Evolutionary conservation across 2,888 invertebrate genomes (phyloP), one percentile per base, ranked within the genome.

Genomic region (Drosophila melanosoma): DNA sequence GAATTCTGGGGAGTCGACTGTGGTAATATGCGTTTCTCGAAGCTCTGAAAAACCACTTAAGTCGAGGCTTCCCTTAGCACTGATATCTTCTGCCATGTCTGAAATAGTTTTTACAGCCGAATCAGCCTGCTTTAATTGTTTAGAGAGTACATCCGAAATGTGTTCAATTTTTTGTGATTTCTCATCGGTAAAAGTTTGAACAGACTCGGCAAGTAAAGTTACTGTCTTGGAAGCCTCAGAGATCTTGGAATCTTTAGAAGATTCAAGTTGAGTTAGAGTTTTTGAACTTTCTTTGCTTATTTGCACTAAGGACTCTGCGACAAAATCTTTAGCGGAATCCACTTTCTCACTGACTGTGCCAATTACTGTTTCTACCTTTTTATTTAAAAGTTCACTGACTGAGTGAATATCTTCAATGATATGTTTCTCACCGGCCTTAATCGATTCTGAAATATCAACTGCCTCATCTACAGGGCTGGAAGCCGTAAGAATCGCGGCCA

Each of bases 21-120:
- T 96, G 17, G 96, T 96, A 8, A 96, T 96, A 83, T 96, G 96
- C 33, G 96, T 96, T 94, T 96, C 96, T 70, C 96, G 93, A 62
- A 96, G 92, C 91, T 96, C 95, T 67, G 90, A 82, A 52, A 94
- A 95, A 33, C 94, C 93, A 48, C 93, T 93, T 66, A 94, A 94
- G 64, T 93, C 93, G 74, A 93, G 94, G 1, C 94, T 76, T 1
- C 74, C 68, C 69, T 91, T 87, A 4, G 75, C 45, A 49, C 48
- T 52, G 4, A 56, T 3, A 57, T 87, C 78, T 48, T 70, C 66
- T 5, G 89, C 77, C 26, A 60, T 35, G 29, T 60, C 79, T 23
- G 38, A 10, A 7, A 42, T 33, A n/a, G 52, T 52, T 40, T 71
- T 64, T 32, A 58, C 63, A 23, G 32, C 17, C 8, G 68, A 73